phyloP scores from a whole-genome alignment of 2,113 vertebrate species.

The Ciconia stormi region DNA sequence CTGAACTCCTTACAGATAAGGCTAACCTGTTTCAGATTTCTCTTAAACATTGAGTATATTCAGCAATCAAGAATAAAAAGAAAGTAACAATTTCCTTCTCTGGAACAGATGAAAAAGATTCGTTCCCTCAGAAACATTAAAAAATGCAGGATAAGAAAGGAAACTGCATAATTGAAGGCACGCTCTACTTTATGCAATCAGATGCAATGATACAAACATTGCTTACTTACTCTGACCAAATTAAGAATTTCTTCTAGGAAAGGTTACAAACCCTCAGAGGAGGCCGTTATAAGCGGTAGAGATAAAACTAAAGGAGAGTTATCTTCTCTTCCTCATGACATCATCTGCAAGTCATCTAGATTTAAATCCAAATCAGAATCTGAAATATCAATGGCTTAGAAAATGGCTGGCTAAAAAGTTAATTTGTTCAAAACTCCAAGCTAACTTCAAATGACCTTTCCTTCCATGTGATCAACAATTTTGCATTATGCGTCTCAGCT shows the following conservation, averaged over 20 bases:
- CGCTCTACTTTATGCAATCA: neutral
- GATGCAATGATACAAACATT: neutral
- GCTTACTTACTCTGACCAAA: neutral
- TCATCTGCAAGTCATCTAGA: neutral
- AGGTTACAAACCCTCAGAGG: neutral
- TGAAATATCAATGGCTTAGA: neutral
- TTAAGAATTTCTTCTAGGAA: neutral
- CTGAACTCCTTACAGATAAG: neutral
- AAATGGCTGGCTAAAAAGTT: neutral
- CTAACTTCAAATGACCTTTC: neutral
- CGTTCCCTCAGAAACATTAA: neutral
- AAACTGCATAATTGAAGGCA: neutral
- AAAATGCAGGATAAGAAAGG: neutral
- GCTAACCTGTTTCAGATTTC: neutral
- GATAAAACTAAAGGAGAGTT: neutral
- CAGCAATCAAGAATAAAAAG: neutral
- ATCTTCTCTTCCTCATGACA: neutral
- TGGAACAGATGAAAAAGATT: neutral
- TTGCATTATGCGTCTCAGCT: neutral
- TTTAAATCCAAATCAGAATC: neutral
- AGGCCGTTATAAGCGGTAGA: neutral
- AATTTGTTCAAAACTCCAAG: neutral
- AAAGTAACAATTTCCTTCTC: neutral
- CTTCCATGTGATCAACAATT: neutral
- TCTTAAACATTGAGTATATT: neutral